Percentiles rank a stretch among this genome's conserved stretches.
phyloP scores from a whole-genome alignment of 2,797 vertebrate genomes.

The Aldrovandia affinis region DNA sequence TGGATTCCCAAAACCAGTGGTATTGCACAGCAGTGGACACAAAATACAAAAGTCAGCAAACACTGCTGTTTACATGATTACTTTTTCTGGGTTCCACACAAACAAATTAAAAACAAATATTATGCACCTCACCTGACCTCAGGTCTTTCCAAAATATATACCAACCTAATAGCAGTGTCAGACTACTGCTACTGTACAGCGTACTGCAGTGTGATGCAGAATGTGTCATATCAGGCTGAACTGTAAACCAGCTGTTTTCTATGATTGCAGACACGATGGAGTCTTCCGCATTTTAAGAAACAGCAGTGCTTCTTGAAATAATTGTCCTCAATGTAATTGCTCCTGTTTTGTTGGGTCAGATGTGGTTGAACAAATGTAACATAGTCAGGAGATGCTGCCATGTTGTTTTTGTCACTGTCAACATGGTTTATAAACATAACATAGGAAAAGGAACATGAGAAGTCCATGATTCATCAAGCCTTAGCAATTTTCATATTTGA shows the following conservation, averaged over 20 bases:
- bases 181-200: neutral
- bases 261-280: neutral
- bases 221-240: neutral
- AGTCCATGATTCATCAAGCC: constrained; percentile 37
- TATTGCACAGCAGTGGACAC: neutral
- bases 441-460: constrained; percentile 44
- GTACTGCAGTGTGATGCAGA: neutral
- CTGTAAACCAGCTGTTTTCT: neutral
- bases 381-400: constrained; percentile 60
- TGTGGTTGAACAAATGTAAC: constrained; percentile 58
- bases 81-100: neutral
- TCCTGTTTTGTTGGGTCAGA: constrained; percentile 51
- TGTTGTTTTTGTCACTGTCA: constrained; percentile 27
- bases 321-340: constrained; percentile 41
- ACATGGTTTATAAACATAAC: constrained; percentile 44
- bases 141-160: too few relatives aligned
- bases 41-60: neutral
- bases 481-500: constrained; percentile 23
- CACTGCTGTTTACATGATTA: neutral
- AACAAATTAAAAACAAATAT: neutral
- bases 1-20: neutral
- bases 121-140: too few relatives aligned
- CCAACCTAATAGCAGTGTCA: neutral
- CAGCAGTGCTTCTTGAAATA: neutral
- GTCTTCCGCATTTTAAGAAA: neutral